Evolutionary conservation across 2,888 invertebrate genomes (phyloP).

Genomic region (Tipula unca): DNA sequence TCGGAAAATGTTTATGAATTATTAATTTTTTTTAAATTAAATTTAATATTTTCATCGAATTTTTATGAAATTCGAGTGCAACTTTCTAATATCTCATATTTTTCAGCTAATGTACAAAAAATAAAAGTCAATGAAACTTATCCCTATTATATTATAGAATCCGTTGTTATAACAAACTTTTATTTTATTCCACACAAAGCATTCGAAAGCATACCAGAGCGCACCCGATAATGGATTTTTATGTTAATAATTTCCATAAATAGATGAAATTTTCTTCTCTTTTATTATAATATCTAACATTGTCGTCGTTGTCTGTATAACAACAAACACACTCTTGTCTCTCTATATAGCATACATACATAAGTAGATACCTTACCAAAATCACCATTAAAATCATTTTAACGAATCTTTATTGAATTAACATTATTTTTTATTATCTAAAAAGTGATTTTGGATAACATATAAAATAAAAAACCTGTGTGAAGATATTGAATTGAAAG

Average conservation of each 20-base stretch:
- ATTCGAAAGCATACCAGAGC: neutral
- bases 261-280: neutral
- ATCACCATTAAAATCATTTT: neutral
- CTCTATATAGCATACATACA: neutral
- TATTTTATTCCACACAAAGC: neutral
- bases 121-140: neutral
- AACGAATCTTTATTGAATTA: conserved; percentile 14
- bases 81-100: neutral
- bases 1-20: neutral
- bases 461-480: neutral
- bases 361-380: neutral
- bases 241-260: conserved; percentile 14
- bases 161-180: neutral
- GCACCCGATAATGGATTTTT: neutral
- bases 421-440: conserved; percentile 8
- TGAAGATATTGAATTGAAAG: neutral
- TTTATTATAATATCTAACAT: neutral
- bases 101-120: neutral
- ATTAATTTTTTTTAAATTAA: neutral
- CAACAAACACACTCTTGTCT: neutral
- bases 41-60: neutral
- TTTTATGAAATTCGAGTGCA: neutral
- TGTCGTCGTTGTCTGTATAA: neutral
- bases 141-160: neutral
- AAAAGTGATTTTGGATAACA: neutral